phyloP scores from a whole-genome alignment of 2,797 vertebrate species.

The Acrocephalus scirpaceus region DNA sequence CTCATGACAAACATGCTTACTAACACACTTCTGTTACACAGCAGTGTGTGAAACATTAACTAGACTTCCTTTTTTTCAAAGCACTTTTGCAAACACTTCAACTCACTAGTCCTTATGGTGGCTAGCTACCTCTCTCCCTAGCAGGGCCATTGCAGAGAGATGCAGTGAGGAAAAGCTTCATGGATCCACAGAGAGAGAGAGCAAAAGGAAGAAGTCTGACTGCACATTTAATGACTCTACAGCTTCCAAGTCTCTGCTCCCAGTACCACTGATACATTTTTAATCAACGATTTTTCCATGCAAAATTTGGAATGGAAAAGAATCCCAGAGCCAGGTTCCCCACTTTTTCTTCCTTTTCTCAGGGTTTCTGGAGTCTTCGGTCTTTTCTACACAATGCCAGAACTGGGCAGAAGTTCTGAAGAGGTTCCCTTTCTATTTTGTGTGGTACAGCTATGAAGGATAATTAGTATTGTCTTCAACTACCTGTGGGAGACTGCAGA shows the following conservation, averaged over 20 bases:
- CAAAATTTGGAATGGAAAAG: not conserved
- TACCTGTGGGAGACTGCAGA: not conserved
- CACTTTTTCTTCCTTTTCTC: not conserved
- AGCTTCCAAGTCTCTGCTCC: not conserved
- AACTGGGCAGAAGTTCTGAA: not conserved
- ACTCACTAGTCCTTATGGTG: not conserved
- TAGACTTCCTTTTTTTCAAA: not conserved
- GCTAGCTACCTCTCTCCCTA: not conserved
- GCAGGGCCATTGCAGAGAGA: not conserved
- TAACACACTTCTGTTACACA: not conserved
- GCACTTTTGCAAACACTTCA: not conserved
- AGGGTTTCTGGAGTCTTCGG: not conserved
- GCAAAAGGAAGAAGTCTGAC: not conserved
- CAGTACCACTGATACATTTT: not conserved
- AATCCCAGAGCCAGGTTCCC: not conserved
- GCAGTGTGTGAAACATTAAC: not conserved
- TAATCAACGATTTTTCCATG: not conserved
- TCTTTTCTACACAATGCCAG: not conserved
- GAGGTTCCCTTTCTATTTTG: not conserved
- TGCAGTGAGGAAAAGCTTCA: not conserved
- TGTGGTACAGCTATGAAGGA: not conserved
- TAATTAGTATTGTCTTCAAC: not conserved
- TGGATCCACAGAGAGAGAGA: not conserved
- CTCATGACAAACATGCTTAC: not conserved
- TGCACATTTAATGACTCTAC: not conserved